Conservation (phyloP, 2,797 vertebrate genomes). For the Fistularia tabacaria region DNA sequence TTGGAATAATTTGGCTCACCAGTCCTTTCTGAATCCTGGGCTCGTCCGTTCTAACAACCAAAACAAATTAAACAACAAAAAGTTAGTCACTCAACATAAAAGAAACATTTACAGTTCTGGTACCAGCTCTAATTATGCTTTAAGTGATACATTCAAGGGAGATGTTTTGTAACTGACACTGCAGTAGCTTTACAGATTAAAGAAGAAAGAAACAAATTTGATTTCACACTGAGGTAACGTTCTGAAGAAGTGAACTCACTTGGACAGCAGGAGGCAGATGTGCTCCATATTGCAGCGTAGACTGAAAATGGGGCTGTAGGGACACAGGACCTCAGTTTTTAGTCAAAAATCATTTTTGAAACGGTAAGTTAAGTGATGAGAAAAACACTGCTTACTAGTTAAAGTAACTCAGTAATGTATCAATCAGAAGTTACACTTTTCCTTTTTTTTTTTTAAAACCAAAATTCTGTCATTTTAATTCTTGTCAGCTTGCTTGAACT, state of each 20-base stretch:
- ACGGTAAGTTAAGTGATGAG: background rate
- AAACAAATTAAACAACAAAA: conserved; percentile 4
- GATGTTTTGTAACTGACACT: too few relatives aligned
- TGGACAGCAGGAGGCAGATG: conserved; percentile 83
- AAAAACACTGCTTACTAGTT: background rate
- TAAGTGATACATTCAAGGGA: too few relatives aligned
- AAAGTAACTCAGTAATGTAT: too few relatives aligned
- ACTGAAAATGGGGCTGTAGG: conserved; percentile 84
- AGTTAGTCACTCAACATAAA: background rate
- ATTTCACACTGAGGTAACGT: background rate
- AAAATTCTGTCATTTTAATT: too few relatives aligned
- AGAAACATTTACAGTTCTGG: too few relatives aligned
- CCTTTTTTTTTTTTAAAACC: too few relatives aligned
- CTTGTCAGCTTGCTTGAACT: too few relatives aligned
- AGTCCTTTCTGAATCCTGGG: conserved; percentile 87
- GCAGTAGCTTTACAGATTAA: too few relatives aligned
- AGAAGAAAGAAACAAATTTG: background rate
- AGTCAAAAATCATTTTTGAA: background rate
- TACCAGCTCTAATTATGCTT: background rate
- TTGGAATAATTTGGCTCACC: conserved; percentile 71
- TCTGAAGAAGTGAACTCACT: conserved; percentile 63
- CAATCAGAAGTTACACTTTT: too few relatives aligned
- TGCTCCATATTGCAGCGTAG: conserved; percentile 89
- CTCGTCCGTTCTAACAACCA: conserved; percentile 83
- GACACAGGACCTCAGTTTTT: conserved; percentile 2